Conservation (phyloP, 2,797 vertebrate genomes). For the Ptychadena robeensis region DNA sequence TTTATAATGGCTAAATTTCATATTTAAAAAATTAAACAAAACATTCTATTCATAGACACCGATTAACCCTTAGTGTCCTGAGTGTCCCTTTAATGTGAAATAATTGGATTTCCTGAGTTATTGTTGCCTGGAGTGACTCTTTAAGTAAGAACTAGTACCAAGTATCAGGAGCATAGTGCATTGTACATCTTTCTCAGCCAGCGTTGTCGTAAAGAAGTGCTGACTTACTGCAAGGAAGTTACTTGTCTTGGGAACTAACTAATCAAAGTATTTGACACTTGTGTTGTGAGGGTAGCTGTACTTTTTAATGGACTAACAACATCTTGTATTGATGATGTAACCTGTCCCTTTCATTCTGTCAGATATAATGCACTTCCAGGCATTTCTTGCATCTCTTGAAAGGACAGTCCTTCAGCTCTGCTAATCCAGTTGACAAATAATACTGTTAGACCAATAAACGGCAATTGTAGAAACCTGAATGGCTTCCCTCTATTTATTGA, state of each 20-base stretch:
- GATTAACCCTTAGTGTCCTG: too few relatives aligned
- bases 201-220: slow-evolving; percentile 11
- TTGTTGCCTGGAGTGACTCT: too few relatives aligned
- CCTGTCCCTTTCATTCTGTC: slow-evolving; percentile 16
- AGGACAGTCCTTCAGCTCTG: slow-evolving; percentile 7
- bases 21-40: too few relatives aligned
- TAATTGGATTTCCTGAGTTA: too few relatives aligned
- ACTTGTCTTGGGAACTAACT: slow-evolving; percentile 21
- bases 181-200: slow-evolving; percentile 7
- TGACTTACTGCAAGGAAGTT: slow-evolving; percentile 7
- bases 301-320: slow-evolving; percentile 48
- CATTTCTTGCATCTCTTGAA: slow-evolving; percentile 35
- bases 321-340: slow-evolving; percentile 24
- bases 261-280: slow-evolving; percentile 45
- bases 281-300: slow-evolving; percentile 31
- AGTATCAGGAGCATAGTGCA: not conserved
- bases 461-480: slow-evolving; percentile 1
- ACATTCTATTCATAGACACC: too few relatives aligned
- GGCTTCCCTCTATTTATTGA: slow-evolving; percentile 25
- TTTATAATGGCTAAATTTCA: too few relatives aligned
- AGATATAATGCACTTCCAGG: slow-evolving; percentile 44
- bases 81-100: too few relatives aligned
- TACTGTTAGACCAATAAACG: slow-evolving; percentile 17
- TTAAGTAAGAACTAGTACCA: too few relatives aligned
- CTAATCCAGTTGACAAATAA: slow-evolving; percentile 35